Conservation (phyloP, 2,797 vertebrate species). For the Cuniculus paca region DNA sequence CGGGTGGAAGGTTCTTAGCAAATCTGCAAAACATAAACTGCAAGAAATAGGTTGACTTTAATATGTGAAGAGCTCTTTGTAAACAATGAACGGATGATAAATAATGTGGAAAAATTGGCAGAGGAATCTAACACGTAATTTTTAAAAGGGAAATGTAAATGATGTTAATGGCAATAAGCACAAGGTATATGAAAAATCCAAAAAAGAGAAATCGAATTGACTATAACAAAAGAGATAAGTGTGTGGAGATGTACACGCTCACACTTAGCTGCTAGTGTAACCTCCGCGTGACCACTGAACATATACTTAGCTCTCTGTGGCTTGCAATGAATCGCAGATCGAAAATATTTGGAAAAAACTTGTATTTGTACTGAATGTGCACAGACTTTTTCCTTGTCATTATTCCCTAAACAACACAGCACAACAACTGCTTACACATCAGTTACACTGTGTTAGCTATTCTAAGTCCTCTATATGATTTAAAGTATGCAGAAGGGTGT, state of each 20-base stretch:
- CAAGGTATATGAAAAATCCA: background rate
- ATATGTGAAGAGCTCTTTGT: background rate
- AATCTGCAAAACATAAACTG: conserved; percentile 31
- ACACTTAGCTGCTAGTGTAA: background rate
- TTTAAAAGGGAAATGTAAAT: background rate
- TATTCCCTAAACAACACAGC: background rate
- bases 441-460: background rate
- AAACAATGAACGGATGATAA: background rate
- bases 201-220: conserved; percentile 29
- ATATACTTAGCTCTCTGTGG: background rate
- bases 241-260: background rate
- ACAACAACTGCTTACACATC: background rate
- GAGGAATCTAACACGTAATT: background rate
- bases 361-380: background rate
- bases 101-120: background rate
- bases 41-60: conserved; percentile 33
- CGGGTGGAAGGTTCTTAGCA: background rate
- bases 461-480: background rate
- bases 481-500: background rate
- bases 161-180: background rate
- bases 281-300: background rate
- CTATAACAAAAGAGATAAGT: background rate
- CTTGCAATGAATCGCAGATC: background rate
- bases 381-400: background rate
- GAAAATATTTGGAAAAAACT: background rate